phyloP scores from a whole-genome alignment of 1,140 invertebrate species.

The Lethrus apterus region DNA sequence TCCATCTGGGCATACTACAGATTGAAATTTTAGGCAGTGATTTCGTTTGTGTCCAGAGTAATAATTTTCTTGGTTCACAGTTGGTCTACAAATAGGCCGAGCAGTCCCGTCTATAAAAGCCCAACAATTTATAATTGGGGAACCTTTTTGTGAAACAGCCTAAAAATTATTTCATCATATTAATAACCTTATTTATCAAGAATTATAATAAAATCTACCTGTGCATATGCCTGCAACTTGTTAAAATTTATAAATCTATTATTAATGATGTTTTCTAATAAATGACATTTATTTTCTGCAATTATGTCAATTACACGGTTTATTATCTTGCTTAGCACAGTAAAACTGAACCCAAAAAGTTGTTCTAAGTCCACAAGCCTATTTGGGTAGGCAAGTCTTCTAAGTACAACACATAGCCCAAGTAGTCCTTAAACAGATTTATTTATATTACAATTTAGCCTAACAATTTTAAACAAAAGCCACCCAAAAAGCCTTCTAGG shows the following conservation, averaged over 20 bases:
- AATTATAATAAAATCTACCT: conserved; percentile 4
- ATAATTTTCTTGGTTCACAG: conserved; percentile 24
- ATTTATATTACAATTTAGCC: too few species aligned
- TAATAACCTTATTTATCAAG: background rate
- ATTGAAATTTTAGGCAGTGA: conserved; percentile 26
- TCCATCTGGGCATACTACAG: conserved; percentile 22
- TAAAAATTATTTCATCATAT: background rate
- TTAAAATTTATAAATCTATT: conserved; percentile 15
- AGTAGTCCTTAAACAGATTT: background rate
- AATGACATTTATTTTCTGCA: conserved; percentile 12
- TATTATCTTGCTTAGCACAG: conserved; percentile 14
- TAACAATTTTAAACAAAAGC: too few species aligned
- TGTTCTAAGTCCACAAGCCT: conserved; percentile 18
- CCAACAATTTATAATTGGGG: conserved; percentile 3
- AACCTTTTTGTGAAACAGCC: background rate
- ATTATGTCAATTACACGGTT: conserved; percentile 11
- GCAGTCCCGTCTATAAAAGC: conserved; percentile 24
- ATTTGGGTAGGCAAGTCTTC: conserved; percentile 20
- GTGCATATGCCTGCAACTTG: conserved; percentile 14
- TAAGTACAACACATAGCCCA: conserved; percentile 12
- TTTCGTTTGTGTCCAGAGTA: conserved; percentile 23
- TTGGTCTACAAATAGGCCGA: conserved; percentile 20
- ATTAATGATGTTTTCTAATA: conserved; percentile 17
- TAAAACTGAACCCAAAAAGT: conserved; percentile 16
- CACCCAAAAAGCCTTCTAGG: too few species aligned